Conservation (phyloP, 2,113 vertebrate genomes). For the Apeltes quadracus region DNA sequence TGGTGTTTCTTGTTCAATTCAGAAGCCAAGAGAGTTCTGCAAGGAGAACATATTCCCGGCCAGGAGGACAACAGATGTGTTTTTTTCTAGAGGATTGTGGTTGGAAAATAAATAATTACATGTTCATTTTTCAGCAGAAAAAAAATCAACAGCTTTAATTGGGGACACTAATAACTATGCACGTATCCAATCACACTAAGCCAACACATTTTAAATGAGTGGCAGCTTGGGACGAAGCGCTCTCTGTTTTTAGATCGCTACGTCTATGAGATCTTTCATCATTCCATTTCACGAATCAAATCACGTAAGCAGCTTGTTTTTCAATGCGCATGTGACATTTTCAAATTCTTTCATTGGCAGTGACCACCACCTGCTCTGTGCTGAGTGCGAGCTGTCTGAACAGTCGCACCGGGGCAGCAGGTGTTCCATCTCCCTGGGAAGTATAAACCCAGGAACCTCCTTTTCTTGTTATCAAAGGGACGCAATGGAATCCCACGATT, state of each 20-base stretch:
- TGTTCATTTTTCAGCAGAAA: not conserved
- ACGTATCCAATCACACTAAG: constrained; percentile 37
- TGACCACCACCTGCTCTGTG: constrained; percentile 38
- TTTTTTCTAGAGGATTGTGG: too few species aligned
- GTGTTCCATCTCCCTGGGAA: constrained; percentile 22
- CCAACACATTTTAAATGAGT: not conserved
- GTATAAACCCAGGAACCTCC: not conserved
- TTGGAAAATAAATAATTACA: too few species aligned
- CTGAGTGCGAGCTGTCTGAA: constrained; percentile 42
- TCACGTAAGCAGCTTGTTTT: constrained; percentile 10
- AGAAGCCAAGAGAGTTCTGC: not conserved
- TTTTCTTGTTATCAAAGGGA: not conserved
- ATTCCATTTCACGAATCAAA: constrained; percentile 11
- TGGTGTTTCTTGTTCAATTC: not conserved
- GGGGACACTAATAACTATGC: constrained; percentile 8
- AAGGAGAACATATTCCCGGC: too few species aligned
- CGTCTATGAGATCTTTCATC: constrained; percentile 7
- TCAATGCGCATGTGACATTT: constrained; percentile 20
- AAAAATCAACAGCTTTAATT: constrained; percentile 26
- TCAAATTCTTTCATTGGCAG: constrained; percentile 22
- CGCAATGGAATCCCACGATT: not conserved
- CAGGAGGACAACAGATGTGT: too few species aligned
- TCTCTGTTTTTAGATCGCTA: not conserved
- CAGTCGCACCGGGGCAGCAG: constrained; percentile 43
- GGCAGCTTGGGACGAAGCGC: not conserved